These are phyloP conservation scores for Pammene aurita DNA, from an alignment of 2,888 invertebrate species.

Conservation along the genomic window DNA sequence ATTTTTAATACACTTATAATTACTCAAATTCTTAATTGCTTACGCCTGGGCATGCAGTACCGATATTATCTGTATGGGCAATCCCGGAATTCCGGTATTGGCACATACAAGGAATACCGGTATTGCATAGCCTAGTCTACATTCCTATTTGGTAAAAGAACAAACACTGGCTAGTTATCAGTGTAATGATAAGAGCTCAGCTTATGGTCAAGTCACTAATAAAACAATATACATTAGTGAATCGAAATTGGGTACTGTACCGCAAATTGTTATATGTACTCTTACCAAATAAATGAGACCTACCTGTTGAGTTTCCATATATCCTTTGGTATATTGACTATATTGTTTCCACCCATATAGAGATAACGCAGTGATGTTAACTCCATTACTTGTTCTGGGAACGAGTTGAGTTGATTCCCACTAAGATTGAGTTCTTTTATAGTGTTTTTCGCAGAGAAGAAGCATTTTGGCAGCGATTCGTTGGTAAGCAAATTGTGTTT, in stretches of 20 bases:
- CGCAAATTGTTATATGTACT: neutral
- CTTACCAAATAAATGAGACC: conserved; percentile 32
- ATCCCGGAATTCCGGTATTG: too few species aligned
- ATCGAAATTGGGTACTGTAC: neutral
- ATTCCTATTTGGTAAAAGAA: neutral
- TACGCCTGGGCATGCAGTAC: too few species aligned
- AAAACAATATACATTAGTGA: neutral
- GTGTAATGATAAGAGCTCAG: conserved; percentile 5
- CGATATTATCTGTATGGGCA: too few species aligned
- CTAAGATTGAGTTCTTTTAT: conserved; percentile 96
- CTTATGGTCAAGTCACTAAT: neutral
- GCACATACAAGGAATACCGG: too few species aligned
- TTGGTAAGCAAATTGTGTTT: conserved; percentile 95
- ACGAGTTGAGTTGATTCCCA: conserved; percentile 92
- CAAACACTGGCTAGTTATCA: neutral
- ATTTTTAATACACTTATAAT: too few species aligned
- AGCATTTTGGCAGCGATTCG: conserved; percentile 93
- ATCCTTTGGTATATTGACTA: conserved; percentile 90
- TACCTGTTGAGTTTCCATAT: conserved; percentile 84
- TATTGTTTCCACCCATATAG: conserved; percentile 95
- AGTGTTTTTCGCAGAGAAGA: conserved; percentile 84
- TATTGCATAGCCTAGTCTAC: too few species aligned
- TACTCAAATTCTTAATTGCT: neutral
- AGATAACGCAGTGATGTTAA: conserved; percentile 90
- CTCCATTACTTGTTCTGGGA: conserved; percentile 94